Base-by-base conservation (phyloP, 2,113 vertebrate genomes). In the Xiphophorus hellerii region DNA sequence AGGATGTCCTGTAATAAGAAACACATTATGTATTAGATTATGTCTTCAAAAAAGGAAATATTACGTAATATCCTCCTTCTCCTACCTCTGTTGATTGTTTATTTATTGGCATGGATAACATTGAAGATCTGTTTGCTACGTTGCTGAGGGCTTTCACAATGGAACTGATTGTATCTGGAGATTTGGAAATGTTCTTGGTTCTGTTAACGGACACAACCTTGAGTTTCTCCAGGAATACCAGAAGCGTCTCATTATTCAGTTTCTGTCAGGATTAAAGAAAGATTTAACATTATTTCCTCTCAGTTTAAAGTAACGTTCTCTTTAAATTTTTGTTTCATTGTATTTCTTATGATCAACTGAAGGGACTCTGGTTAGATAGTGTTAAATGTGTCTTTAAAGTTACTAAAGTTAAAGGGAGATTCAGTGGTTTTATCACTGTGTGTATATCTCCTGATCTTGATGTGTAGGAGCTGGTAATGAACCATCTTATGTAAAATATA, bases 1-100 rank as follows among this genome's bases (percentile, higher is more conserved):
- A 92, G 74, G 31, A 92, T 0, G 37, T 86, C 15, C 89, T 91
- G 33, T 25, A 80, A n/a, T 9, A 3, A 69, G 62, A 82, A 14
- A n/a, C 66, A 77, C 54, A 42, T 6, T 0, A 33, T 15, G 15
- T 29, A 0, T 63, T 33, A 31, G 29, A 63, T 22, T 7, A 17
- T n/a, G 51, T 6, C 9, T 5, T 27, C 2, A n/a, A 11, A 25
- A n/a, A 69, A 33, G 6, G 2, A 54, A 54, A 69, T 58, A 9
- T 54, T 25, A 48, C 17, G 7, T n/a, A 9, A 54, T 5, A 54
- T 33, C 3, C 8, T 1, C 2, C 31, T 67, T 74, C 4, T 74
- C 82, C 8, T 77, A 92, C 91, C 90, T 10, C 0, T 73, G 89
- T 88, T 3, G 22, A 28, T 1, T 0, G 0, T 0, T 0, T 0